Evolutionary conservation across 2,888 invertebrate species (phyloP).

Genomic region (Xiphydria camelus): DNA sequence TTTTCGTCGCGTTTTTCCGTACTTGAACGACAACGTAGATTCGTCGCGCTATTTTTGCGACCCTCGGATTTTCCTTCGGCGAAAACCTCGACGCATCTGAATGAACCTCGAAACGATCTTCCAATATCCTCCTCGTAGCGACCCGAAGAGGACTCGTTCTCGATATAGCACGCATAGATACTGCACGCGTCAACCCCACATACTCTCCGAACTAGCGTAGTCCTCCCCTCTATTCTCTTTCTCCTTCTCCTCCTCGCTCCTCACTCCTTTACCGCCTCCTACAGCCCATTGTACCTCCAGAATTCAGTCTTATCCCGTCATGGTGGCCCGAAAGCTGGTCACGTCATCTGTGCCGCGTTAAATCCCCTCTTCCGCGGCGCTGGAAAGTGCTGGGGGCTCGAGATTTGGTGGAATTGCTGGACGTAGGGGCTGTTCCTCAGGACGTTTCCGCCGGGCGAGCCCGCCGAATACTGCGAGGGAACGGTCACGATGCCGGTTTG

Average conservation of each 20-base stretch:
- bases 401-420: slow-evolving; percentile 50
- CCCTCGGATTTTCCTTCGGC: too few species aligned
- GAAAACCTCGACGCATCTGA: too few species aligned
- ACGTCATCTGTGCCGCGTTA: slow-evolving; percentile 52
- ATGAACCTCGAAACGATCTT: too few species aligned
- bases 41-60: too few species aligned
- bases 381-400: slow-evolving; percentile 40
- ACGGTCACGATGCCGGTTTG: slow-evolving; percentile 46
- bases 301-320: slow-evolving; percentile 52
- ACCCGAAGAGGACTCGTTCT: too few species aligned
- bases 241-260: neutral
- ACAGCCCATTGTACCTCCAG: neutral
- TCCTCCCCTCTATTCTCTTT: neutral
- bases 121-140: too few species aligned
- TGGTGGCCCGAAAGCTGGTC: slow-evolving; percentile 41
- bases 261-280: slow-evolving; percentile 3
- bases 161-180: too few species aligned
- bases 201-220: neutral
- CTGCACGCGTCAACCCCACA: neutral
- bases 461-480: slow-evolving; percentile 39
- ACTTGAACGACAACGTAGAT: too few species aligned
- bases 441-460: slow-evolving; percentile 35
- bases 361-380: slow-evolving; percentile 42
- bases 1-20: too few species aligned
- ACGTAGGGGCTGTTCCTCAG: slow-evolving; percentile 47